Conservation (phyloP, 2,113 vertebrate species). For the Alethe diademata region DNA sequence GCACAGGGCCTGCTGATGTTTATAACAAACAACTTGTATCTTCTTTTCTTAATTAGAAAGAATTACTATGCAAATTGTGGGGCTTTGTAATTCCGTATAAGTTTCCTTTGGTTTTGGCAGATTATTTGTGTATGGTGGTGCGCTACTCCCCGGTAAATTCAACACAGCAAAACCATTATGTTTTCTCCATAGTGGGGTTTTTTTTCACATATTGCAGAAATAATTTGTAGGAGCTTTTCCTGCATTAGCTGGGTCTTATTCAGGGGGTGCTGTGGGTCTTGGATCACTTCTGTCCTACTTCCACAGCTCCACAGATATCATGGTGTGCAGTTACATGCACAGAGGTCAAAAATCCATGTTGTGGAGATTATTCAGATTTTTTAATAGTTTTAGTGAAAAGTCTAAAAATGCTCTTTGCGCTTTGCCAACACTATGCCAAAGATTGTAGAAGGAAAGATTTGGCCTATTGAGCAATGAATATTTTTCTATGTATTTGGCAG, state of each 20-base stretch:
- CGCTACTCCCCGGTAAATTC: not conserved
- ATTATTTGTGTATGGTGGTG: not conserved
- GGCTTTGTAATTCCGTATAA: constrained; percentile 69
- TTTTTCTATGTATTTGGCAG: not conserved
- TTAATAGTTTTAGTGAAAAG: not conserved
- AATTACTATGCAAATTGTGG: constrained; percentile 74
- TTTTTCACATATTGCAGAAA: not conserved
- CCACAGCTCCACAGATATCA: not conserved
- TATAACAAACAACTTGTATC: constrained; percentile 78
- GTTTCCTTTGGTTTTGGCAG: constrained; percentile 36
- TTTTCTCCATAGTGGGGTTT: not conserved
- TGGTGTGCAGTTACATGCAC: fast-evolving
- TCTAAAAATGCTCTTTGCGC: not conserved
- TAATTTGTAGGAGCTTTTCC: not conserved
- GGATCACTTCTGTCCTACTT: not conserved
- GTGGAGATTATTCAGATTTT: not conserved
- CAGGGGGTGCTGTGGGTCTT: not conserved
- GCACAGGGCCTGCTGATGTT: constrained; percentile 75
- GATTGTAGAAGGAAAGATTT: not conserved
- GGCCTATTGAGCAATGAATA: not conserved
- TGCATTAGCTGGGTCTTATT: not conserved
- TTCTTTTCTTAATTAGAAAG: constrained; percentile 78
- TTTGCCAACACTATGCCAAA: not conserved
- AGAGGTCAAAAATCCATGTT: not conserved
- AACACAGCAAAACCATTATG: not conserved